A percentile compares a stretch with the other conserved stretches of the same genome.
These are phyloP conservation scores for Gonatopus flavifemur DNA, from an alignment of 1,140 invertebrate species.

Conservation along the genomic window DNA sequence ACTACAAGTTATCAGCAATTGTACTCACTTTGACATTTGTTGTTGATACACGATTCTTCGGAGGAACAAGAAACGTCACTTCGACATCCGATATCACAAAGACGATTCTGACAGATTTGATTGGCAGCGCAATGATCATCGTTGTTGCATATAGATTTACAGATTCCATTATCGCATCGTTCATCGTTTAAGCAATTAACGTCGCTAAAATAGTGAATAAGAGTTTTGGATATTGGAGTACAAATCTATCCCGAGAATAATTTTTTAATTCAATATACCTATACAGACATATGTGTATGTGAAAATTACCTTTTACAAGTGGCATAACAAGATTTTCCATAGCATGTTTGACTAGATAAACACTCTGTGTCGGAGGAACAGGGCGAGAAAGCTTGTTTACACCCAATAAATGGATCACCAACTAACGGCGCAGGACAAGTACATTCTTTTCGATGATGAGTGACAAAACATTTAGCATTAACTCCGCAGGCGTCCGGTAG, in stretches of 20 bases:
- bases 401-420: conserved; percentile 74
- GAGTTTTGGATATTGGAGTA: no score
- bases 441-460: conserved; percentile 74
- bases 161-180: conserved; percentile 77
- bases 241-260: no score
- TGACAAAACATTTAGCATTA: conserved; percentile 73
- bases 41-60: conserved; percentile 77
- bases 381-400: conserved; percentile 66
- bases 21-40: conserved; percentile 73
- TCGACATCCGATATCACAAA: conserved; percentile 83
- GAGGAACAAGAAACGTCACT: conserved; percentile 76
- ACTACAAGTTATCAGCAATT: neutral
- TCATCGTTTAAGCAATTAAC: conserved; percentile 80
- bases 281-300: no score
- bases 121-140: conserved; percentile 77
- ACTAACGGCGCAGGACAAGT: conserved; percentile 70
- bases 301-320: conserved; percentile 69
- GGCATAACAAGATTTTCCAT: conserved; percentile 72
- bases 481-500: conserved; percentile 80
- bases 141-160: conserved; percentile 81
- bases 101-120: conserved; percentile 83
- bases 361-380: conserved; percentile 71
- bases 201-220: conserved; percentile 61
- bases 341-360: conserved; percentile 68
- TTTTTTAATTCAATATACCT: no score